Evolutionary conservation across 37 sponge, comb jelly and placozoan species (phyloP), one percentile per base, ranked within the genome.

Genomic region (Eunapius fragilis): DNA sequence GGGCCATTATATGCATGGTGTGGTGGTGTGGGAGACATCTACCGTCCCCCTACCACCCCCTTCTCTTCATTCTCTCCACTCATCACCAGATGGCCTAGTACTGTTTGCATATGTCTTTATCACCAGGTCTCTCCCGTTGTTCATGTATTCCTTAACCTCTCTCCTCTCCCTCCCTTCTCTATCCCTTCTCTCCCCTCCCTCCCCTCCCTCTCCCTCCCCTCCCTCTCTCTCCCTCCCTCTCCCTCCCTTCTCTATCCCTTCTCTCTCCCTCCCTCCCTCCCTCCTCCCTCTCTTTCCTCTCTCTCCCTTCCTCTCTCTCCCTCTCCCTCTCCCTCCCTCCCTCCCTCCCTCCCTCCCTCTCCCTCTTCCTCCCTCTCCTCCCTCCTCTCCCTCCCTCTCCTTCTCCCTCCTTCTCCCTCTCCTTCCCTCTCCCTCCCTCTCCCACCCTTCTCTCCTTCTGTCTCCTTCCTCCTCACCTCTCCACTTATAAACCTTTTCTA

Each of bases 181-280:
- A 11, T n/a, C 72, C 73, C 58, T 30, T 35, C 72, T 32, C 68
- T 71, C 72, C 71, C 71, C 78, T 67, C 72, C 77, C 84, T 19
- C 83, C 70, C 68, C 72, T 32, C 34, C 72, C 38, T 31, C 71
- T 22, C 72, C 0, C 37, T 30, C 72, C 68, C 2, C 27, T 4
- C 37, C 31, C 69, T 30, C 69, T 25, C 73, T 17, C 80, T 3
- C 73, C n/a, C 19, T 10, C 72, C n/a, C 72, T 25, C 75, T 34
- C 68, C 73, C 70, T 24, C 72, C 47, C 78, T 69, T 78, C 50
- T 45, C 31, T 82, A 69, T 77, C 37, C 71, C 72, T 80, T 24
- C 75, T 72, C 67, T 12, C 49, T 13, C 68, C n/a, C 67, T 26
- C 86, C 31, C 31, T 5, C 71, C 24, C 27, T 75, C 77, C 70